phyloP scores from a whole-genome alignment of 2,113 vertebrate genomes.

The Speoplatyrhinus poulsoni region DNA sequence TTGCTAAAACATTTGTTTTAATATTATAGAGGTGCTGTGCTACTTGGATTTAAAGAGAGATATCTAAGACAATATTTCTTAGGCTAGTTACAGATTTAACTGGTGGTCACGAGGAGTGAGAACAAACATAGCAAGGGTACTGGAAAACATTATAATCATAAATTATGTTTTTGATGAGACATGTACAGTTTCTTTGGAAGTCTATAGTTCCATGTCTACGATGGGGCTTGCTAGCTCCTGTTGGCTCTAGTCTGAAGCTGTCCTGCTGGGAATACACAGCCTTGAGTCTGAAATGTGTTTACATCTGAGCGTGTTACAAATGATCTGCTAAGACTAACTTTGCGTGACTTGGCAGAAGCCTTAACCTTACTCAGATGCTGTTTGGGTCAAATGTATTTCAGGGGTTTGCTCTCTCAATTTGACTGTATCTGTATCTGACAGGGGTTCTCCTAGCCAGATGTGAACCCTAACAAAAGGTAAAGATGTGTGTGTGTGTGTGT shows the following conservation, averaged over 20 bases:
- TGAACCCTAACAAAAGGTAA: constrained; percentile 69
- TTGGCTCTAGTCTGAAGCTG: constrained; percentile 39
- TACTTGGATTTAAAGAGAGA: not conserved
- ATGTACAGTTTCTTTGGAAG: constrained; percentile 30
- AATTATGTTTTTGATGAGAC: constrained; percentile 31
- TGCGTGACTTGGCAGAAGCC: constrained; percentile 82
- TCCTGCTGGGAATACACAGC: constrained; percentile 62
- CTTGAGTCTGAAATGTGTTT: constrained; percentile 77
- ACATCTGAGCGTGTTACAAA: constrained; percentile 79
- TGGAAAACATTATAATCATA: constrained; percentile 24
- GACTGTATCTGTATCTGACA: constrained; percentile 72
- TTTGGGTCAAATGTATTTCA: constrained; percentile 77
- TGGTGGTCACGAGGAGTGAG: constrained; percentile 15
- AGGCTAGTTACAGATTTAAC: not conserved
- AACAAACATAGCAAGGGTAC: not conserved
- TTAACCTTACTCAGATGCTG: constrained; percentile 77
- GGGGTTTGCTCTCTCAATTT: constrained; percentile 72
- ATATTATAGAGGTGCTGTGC: not conserved
- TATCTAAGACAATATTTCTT: not conserved
- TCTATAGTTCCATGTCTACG: constrained; percentile 29
- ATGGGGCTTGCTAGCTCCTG: constrained; percentile 45
- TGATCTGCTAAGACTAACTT: constrained; percentile 80
- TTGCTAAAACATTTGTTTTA: not conserved
- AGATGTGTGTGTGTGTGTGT: constrained; percentile 23
- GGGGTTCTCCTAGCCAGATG: constrained; percentile 76